Conservation (phyloP, 2,113 vertebrate genomes). For the Aspiorhynchus laticeps region DNA sequence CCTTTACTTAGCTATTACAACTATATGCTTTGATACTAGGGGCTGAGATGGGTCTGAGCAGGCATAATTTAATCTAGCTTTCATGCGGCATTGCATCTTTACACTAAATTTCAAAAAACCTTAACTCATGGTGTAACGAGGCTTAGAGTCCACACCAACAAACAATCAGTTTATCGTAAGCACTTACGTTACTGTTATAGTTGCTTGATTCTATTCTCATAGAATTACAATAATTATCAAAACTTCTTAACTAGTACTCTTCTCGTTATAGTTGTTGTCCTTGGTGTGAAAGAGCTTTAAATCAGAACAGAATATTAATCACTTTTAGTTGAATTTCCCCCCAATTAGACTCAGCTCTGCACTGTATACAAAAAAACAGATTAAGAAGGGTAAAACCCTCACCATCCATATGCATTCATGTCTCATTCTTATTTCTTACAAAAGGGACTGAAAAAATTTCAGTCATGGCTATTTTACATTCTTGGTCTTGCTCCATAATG, state of each 20-base stretch:
- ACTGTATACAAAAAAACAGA: background rate
- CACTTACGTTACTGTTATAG: no score
- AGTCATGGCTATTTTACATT: background rate
- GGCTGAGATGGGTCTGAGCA: no score
- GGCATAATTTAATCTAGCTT: background rate
- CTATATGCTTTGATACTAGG: background rate
- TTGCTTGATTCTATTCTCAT: no score
- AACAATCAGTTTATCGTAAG: no score
- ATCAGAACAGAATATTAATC: background rate
- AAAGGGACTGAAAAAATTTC: background rate
- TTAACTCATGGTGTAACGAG: no score
- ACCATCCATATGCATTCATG: background rate
- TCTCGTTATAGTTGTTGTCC: no score
- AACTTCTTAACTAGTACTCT: no score
- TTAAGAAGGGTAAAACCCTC: background rate
- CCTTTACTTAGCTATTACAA: no score
- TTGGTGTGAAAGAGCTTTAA: no score
- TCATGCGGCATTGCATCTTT: background rate
- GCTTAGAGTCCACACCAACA: no score
- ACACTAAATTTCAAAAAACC: no score
- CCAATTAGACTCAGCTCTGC: background rate
- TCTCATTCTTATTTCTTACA: background rate
- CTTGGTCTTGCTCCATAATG: background rate
- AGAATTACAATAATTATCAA: no score
- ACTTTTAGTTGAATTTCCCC: background rate